These are phyloP conservation scores for Festucalex cinctus DNA, from an alignment of 2,113 vertebrate species.

Conservation along the genomic window DNA sequence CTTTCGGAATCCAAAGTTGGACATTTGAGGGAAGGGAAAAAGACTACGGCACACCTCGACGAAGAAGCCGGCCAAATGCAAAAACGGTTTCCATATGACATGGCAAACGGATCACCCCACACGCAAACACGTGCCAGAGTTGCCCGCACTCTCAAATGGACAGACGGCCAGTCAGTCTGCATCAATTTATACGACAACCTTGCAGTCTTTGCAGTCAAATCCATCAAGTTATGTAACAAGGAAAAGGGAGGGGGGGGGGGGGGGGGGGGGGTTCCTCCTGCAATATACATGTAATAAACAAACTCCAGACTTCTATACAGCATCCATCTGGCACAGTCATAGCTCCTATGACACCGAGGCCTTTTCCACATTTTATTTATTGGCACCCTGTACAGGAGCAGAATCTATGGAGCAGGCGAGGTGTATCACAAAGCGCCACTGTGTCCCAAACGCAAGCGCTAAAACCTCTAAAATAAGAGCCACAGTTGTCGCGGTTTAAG, in stretches of 20 bases:
- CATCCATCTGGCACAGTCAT: conserved; percentile 44
- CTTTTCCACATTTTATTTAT: conserved; percentile 40
- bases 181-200: conserved; percentile 15
- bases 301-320: conserved; percentile 46
- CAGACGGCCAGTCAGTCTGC: conserved; percentile 11
- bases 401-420: conserved; percentile 6
- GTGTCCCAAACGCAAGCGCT: conserved; percentile 24
- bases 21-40: conserved; percentile 38
- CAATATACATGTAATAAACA: conserved; percentile 44
- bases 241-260: conserved; percentile 1
- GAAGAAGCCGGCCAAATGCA: conserved; percentile 38
- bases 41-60: conserved; percentile 44
- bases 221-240: conserved; percentile 39
- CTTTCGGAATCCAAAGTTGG: conserved; percentile 33
- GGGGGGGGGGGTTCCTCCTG: conserved; percentile 13
- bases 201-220: conserved; percentile 10
- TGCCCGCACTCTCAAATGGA: neutral
- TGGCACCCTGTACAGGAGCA: conserved; percentile 22
- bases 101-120: conserved; percentile 45
- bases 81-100: conserved; percentile 69
- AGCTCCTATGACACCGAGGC: conserved; percentile 29
- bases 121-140: conserved; percentile 16
- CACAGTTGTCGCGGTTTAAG: conserved; percentile 23
- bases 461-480: conserved; percentile 44
- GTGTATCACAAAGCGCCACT: conserved; percentile 17